Base-by-base conservation (phyloP, 2,113 vertebrate genomes). In the Bambusicola thoracicus region DNA sequence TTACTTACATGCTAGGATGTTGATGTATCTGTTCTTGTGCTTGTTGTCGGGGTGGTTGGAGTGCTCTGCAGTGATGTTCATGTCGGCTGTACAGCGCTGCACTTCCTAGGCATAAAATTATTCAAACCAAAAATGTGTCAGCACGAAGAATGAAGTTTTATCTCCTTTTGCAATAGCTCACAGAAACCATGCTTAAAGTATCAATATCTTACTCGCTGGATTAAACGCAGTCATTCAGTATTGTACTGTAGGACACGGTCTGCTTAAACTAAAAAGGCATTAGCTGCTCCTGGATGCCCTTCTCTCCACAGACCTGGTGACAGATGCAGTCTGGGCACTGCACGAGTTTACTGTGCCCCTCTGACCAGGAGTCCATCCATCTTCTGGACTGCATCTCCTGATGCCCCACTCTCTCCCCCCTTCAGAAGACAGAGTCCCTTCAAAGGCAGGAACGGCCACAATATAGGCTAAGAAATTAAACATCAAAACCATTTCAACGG, bases 21-120 rank as follows among this genome's bases (percentile, higher is more conserved):
- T 99, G 98, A 99, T 99, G 97, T 99, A 99, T 99, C 99, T 98
- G 98, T 99, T 99, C 98, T 99, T 99, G 98, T 99, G 99, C 98
- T 99, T 99, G 98, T 99, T 99, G 97, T 99, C 99, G 2, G 98
- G 99, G 94, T 99, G 99, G 97, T 99, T 99, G 96, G 99, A 99
- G 96, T 99, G 99, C 96, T 99, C 99, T n/a, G 99, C 98, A 21
- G 99, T 99, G 97, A 99, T 99, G 98, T 99, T 99, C 98, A 99
- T 98, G 95, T 99, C 99, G 4, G 98, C 98, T 0, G 98, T 99
- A 94, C 98, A 99, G 90, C 98, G 99, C 63, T 99, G 99, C 94
- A 99, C 99, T 97, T 99, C 99, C 99, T 99, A 94, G 73, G 76
- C 73, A 94, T 85, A 92, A 69, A 91, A 95, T 62, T 72, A 94